Conservation (phyloP, 2,888 invertebrate species). For the Rotaria sp. region DNA sequence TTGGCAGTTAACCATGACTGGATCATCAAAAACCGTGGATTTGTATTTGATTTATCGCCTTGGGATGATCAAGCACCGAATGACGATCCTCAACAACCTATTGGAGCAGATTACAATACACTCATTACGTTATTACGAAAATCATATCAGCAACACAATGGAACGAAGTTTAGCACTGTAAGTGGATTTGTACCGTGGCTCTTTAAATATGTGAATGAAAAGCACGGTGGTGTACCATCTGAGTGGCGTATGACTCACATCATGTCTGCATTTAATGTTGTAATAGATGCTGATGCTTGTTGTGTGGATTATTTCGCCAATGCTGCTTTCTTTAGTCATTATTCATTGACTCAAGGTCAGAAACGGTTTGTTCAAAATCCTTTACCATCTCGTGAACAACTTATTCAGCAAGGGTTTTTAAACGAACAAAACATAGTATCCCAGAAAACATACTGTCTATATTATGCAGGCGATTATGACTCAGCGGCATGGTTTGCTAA, state of each 20-base stretch:
- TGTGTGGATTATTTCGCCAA: not conserved
- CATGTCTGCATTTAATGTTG: not conserved
- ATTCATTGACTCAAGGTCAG: not conserved
- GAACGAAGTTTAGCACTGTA: not conserved
- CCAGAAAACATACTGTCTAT: not conserved
- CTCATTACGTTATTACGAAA: not conserved
- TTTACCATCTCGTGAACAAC: not conserved
- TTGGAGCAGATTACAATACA: not conserved
- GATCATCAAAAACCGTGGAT: not conserved
- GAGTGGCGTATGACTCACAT: not conserved
- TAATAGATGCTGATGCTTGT: not conserved
- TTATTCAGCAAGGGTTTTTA: not conserved
- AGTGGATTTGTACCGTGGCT: slow-evolving; percentile 13
- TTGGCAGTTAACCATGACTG: not conserved
- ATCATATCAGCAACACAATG: not conserved
- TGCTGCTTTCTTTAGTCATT: slow-evolving; percentile 2
- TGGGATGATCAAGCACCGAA: not conserved
- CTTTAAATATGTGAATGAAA: not conserved
- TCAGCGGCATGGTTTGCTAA: not conserved
- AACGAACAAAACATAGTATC: not conserved
- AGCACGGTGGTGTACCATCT: not conserved
- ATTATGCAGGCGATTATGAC: not conserved
- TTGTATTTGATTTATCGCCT: not conserved
- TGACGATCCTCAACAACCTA: not conserved
- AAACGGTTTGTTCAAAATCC: not conserved